phyloP scores from a whole-genome alignment of 2,797 vertebrate species.

The Enteromius anoplus region DNA sequence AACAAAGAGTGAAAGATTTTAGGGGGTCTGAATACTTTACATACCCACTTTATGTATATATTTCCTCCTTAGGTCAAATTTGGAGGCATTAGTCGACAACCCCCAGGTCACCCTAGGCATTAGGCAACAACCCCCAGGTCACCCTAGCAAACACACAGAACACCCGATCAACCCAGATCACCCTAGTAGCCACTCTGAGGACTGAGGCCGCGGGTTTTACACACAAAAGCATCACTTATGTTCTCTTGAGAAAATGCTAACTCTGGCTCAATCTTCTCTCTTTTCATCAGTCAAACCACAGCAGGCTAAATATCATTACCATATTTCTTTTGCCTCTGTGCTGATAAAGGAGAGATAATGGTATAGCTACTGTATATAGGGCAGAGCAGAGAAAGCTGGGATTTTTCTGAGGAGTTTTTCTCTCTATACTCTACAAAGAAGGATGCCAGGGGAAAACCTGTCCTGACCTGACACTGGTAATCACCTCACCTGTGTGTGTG shows the following conservation, averaged over 20 bases:
- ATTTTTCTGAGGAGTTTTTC: conserved; percentile 25
- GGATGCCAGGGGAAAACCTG: conserved; percentile 67
- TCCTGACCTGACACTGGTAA: conserved; percentile 73
- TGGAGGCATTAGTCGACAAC: too few relatives aligned
- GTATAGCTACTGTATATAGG: conserved; percentile 4
- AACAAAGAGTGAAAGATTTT: too few relatives aligned
- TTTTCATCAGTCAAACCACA: neutral
- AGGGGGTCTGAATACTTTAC: too few relatives aligned
- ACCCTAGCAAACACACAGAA: neutral
- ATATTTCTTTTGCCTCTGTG: conserved; percentile 6
- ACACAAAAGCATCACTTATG: neutral
- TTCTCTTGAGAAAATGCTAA: neutral
- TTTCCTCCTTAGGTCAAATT: too few relatives aligned
- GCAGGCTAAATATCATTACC: neutral
- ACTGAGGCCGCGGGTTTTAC: neutral
- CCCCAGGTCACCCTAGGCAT: neutral
- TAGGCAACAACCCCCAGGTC: neutral
- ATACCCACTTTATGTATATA: too few relatives aligned
- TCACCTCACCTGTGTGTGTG: conserved; percentile 69
- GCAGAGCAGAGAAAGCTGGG: conserved; percentile 42
- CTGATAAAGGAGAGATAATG: neutral
- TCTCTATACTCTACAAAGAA: conserved; percentile 46
- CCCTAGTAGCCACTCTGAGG: neutral
- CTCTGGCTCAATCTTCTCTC: neutral
- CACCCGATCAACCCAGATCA: neutral